Conservation (phyloP, 2,113 vertebrate genomes). For the Sula dactylatra region DNA sequence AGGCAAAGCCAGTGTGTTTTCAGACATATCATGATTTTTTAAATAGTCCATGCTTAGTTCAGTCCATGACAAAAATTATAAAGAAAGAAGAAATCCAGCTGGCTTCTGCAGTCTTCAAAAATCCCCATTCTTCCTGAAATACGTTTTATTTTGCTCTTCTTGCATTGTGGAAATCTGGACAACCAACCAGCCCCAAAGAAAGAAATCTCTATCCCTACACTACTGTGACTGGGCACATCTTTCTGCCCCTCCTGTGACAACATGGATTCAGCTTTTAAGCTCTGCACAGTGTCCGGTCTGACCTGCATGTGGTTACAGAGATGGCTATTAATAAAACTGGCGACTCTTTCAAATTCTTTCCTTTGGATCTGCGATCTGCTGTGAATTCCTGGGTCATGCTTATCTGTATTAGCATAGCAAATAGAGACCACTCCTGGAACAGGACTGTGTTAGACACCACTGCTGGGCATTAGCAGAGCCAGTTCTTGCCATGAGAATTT, state of each 20-base stretch:
- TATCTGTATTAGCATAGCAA: neutral
- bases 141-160: neutral
- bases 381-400: neutral
- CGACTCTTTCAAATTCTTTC: neutral
- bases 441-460: neutral
- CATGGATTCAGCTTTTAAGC: neutral
- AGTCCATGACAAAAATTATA: neutral
- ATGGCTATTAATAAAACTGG: neutral
- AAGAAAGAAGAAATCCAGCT: neutral
- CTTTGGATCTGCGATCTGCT: neutral
- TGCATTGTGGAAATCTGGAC: neutral
- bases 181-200: neutral
- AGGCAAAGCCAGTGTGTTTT: neutral
- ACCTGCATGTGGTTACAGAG: neutral
- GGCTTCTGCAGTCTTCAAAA: neutral
- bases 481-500: neutral
- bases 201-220: neutral
- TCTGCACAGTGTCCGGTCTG: neutral
- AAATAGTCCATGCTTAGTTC: neutral
- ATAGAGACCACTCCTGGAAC: neutral
- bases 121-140: neutral
- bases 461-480: neutral
- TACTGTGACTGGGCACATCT: neutral
- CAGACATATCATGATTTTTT: neutral
- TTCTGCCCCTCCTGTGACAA: neutral